phyloP scores from a whole-genome alignment of 2,797 vertebrate genomes.

The Peromyscus aztecus region DNA sequence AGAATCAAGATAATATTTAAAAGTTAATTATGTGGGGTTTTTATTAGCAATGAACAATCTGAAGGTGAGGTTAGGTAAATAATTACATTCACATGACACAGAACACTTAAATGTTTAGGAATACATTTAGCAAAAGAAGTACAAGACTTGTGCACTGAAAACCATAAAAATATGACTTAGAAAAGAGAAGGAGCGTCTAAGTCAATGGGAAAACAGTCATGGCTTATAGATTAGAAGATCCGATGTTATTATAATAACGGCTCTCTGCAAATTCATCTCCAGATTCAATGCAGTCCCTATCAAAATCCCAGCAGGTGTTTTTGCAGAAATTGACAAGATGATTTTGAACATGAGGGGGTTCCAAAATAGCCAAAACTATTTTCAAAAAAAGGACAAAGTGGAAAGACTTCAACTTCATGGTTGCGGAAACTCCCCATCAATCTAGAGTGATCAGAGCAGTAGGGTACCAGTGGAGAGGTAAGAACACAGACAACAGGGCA shows the following conservation, averaged over 20 bases:
- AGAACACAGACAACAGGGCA: neutral
- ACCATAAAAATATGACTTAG: neutral
- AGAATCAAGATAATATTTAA: slow-evolving; percentile 20
- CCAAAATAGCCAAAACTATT: neutral
- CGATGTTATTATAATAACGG: neutral
- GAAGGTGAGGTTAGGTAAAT: slow-evolving; percentile 40
- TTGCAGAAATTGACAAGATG: neutral
- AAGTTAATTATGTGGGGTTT: neutral
- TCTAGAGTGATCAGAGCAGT: neutral
- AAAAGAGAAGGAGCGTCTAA: neutral
- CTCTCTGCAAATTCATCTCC: slow-evolving; percentile 21
- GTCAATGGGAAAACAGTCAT: neutral
- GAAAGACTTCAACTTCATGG: slow-evolving; percentile 24
- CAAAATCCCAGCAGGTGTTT: slow-evolving; percentile 2
- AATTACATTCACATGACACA: slow-evolving; percentile 23
- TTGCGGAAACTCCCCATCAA: slow-evolving; percentile 18
- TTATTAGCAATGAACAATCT: neutral
- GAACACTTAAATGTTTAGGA: slow-evolving; percentile 14
- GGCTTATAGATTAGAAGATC: neutral
- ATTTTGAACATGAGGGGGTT: slow-evolving; percentile 21
- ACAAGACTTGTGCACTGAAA: neutral
- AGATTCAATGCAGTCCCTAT: slow-evolving; percentile 1
- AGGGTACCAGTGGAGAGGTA: neutral
- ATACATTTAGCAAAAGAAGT: slow-evolving; percentile 46
- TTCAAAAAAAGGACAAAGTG: neutral